Percentiles rank a stretch among this genome's conserved stretches.
Evolutionary conservation across 1,140 invertebrate genomes (phyloP).

Genomic region (Sycophaga agraensis): DNA sequence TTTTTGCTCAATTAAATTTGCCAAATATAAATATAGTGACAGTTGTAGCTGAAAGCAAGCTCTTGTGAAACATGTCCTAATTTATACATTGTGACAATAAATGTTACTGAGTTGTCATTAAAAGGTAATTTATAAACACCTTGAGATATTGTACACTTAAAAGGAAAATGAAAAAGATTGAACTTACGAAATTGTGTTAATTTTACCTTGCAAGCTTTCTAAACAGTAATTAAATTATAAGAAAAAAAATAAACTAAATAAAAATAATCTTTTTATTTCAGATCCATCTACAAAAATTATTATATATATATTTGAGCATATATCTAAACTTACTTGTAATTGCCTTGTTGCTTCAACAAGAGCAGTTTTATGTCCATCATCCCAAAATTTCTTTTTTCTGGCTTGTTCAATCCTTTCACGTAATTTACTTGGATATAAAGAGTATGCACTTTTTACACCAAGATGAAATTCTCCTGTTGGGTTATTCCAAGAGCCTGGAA

Average conservation of each 20-base stretch:
- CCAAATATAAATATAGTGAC: constrained; percentile 56
- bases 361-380: constrained; percentile 75
- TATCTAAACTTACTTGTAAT: constrained; percentile 59
- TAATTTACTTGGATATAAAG: constrained; percentile 82
- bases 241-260: no score
- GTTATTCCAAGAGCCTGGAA: constrained; percentile 82
- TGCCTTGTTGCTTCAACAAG: constrained; percentile 75
- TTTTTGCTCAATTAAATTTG: constrained; percentile 47
- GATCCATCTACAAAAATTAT: no score
- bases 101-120: constrained; percentile 8
- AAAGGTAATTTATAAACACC: constrained; percentile 7
- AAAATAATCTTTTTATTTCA: no score
- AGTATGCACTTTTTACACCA: constrained; percentile 84
- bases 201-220: no score
- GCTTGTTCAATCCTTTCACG: constrained; percentile 82
- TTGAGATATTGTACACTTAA: neutral
- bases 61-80: constrained; percentile 53
- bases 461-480: constrained; percentile 79
- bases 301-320: no score
- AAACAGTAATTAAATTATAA: no score
- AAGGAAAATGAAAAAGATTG: neutral
- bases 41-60: constrained; percentile 37
- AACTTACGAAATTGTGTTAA: no score
- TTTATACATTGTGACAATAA: constrained; percentile 41
- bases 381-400: constrained; percentile 83